Base-by-base conservation (phyloP, 2,113 vertebrate species). In the Eulemur macaco region DNA sequence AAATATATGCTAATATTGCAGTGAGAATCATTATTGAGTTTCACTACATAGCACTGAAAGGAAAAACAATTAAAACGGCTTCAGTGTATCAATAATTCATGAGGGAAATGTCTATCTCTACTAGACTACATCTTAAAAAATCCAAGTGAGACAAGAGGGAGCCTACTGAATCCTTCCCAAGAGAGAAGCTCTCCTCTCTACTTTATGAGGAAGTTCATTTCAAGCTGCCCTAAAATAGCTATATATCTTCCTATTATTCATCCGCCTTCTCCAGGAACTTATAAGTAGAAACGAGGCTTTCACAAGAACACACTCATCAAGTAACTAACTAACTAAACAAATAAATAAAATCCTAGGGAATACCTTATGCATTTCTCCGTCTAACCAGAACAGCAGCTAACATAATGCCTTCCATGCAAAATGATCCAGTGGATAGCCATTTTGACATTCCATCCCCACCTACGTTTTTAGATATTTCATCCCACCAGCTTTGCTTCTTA, bases 11-110 rank as follows among this genome's bases (percentile, higher is more conserved):
- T 98, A 97, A 96, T 97, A 97, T 95, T 89, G 74, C 64, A 76
- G 64, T 66, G 74, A 95, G 91, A 97, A 84, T 96, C 89, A 81
- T 95, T 97, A 97, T 66, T 96, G 86, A 39, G 89, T 89, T 97
- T 95, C 86, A 97, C 42, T 85, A 60, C 92, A 86, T 60, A 95
- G 89, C 27, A 58, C 73, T 91, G 88, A 97, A 96, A 97, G 94
- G 86, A 95, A 96, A 97, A 95, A 97, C 97, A 95, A 97, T 97
- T 97, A 97, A 98, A 98, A 97, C 64, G 81, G 89, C 94, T 97
- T 96, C 94, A 84, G 47, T 76, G 21, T 92, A 96, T 97, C 96
- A 96, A 98, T 98, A 96, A 98, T 97, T 97, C 88, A 98, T 95
- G 91, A 95, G 83, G 86, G 73, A 93, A 94, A 95, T 89, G 96